These are phyloP conservation scores for Sabellastarte sp. DNA, from an alignment of 2,888 invertebrate species.

Conservation along the genomic window DNA sequence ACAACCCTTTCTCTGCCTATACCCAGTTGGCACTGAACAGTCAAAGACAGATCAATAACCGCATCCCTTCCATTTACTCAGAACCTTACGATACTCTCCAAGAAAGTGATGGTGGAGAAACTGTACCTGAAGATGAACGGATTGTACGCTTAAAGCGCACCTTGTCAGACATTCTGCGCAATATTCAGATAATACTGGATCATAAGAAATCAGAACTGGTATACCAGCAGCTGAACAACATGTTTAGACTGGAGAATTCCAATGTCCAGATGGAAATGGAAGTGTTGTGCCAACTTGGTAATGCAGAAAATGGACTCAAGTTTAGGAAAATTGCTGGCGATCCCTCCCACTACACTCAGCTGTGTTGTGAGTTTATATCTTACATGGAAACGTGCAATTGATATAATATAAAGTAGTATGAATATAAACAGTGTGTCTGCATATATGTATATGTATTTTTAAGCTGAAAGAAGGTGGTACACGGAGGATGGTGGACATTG, in stretches of 20 bases:
- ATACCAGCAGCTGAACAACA: constrained; percentile 38
- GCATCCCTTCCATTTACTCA: too few species aligned
- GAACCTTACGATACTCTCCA: too few species aligned
- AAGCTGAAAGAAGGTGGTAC: too few species aligned
- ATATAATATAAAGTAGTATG: too few species aligned
- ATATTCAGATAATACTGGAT: background rate
- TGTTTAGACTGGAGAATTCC: constrained; percentile 73
- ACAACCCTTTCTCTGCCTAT: background rate
- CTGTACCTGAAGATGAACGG: background rate
- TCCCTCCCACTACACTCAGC: constrained; percentile 80
- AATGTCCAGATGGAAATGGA: constrained; percentile 84
- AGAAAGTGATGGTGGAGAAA: background rate
- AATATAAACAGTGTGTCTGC: too few species aligned
- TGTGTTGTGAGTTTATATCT: constrained; percentile 70
- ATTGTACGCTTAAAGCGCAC: background rate
- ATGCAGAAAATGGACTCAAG: constrained; percentile 73
- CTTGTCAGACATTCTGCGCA: background rate
- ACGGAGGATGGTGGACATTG: too few species aligned
- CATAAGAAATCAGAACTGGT: constrained; percentile 3
- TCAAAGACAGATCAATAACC: too few species aligned
- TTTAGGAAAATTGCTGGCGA: constrained; percentile 85
- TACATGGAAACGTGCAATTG: background rate
- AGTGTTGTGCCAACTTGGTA: constrained; percentile 66
- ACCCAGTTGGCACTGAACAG: background rate
- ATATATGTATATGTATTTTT: too few species aligned